A percentile compares a stretch with the other conserved stretches of the same genome.
Conservation (phyloP, 2,113 vertebrate species). For the Podocnemis expansa region DNA sequence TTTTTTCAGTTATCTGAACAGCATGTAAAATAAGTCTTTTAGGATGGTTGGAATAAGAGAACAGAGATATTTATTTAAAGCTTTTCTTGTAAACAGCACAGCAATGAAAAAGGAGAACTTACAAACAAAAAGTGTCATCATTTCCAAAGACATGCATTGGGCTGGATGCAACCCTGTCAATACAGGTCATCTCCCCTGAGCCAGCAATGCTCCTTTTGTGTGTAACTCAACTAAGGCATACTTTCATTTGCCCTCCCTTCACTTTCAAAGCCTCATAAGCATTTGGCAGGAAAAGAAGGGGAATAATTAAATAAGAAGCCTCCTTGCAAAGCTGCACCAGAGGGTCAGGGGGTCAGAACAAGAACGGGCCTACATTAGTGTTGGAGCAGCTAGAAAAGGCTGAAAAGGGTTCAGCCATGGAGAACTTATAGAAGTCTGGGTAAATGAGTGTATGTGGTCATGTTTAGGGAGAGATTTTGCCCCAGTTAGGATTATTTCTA, state of each 20-base stretch:
- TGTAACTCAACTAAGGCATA: neutral
- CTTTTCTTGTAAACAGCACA: accelerated
- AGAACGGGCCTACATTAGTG: accelerated
- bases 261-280: accelerated
- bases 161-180: accelerated
- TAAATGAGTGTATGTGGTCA: neutral
- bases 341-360: accelerated
- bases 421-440: neutral
- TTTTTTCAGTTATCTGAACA: neutral
- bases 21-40: neutral
- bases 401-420: neutral
- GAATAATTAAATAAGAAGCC: neutral
- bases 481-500: no score
- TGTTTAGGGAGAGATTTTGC: neutral
- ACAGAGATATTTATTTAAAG: neutral
- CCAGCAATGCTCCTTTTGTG: neutral
- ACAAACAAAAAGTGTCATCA: neutral
- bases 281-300: neutral
- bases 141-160: neutral
- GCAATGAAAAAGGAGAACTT: neutral
- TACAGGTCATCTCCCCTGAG: no score
- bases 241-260: accelerated
- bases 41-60: neutral
- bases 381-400: neutral
- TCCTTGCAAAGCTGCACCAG: accelerated